These are phyloP conservation scores for Calidris pugnax DNA, from an alignment of 2,113 vertebrate species.

Conservation along the genomic window DNA sequence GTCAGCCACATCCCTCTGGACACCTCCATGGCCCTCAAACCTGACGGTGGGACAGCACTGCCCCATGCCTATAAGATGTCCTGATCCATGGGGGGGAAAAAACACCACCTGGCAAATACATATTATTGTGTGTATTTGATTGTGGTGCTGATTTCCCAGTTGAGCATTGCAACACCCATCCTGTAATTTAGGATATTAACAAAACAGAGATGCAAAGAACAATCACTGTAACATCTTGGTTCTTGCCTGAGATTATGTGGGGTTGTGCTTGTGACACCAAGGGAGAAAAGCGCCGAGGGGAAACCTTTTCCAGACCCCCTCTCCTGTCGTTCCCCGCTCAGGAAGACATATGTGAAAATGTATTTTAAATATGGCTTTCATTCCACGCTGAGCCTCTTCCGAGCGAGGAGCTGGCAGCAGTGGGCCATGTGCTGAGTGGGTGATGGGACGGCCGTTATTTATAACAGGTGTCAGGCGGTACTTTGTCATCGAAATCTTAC, in stretches of 20 bases:
- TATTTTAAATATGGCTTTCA: conserved; percentile 39
- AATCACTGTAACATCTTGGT: rapidly evolving
- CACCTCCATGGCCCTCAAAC: rapidly evolving
- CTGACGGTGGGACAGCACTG: background rate
- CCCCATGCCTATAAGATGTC: background rate
- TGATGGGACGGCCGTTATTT: conserved; percentile 49
- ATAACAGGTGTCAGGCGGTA: conserved; percentile 49
- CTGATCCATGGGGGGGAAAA: background rate
- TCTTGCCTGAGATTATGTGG: background rate
- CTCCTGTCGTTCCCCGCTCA: background rate
- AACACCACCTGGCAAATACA: background rate
- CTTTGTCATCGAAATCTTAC: conserved; percentile 43
- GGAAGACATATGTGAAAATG: background rate
- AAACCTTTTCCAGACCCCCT: conserved; percentile 18
- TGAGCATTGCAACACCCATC: background rate
- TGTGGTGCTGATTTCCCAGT: background rate
- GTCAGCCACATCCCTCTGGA: background rate
- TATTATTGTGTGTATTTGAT: background rate
- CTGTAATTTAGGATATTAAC: background rate
- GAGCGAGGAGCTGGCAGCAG: conserved; percentile 32
- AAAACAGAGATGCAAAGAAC: background rate
- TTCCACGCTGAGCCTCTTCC: background rate
- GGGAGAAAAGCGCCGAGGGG: background rate
- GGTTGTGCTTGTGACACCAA: background rate
- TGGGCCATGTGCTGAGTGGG: conserved; percentile 38